Conservation (phyloP, 2,797 vertebrate genomes). For the Harpagifer antarcticus region DNA sequence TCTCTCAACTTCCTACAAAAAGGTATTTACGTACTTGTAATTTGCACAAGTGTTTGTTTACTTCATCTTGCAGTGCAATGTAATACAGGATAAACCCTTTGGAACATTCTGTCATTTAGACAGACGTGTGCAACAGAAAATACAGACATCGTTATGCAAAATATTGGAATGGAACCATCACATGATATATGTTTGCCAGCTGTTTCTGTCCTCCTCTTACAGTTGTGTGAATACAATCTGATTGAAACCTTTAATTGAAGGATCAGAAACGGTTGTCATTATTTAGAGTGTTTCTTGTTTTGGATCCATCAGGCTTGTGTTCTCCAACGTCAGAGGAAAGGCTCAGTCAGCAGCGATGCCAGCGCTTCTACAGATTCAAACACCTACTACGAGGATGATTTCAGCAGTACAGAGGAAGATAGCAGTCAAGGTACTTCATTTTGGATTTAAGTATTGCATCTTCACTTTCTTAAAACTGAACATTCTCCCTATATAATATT, state of each 20-base stretch:
- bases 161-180: no score
- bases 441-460: constrained; percentile 6
- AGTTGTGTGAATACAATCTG: no score
- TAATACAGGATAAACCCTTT: no score
- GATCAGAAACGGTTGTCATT: neutral
- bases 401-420: constrained; percentile 99
- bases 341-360: constrained; percentile 97
- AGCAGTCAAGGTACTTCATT: constrained; percentile 94
- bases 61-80: no score
- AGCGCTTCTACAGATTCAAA: constrained; percentile 99
- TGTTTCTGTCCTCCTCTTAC: no score
- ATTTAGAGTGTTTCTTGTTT: constrained; percentile 1
- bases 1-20: constrained; percentile 97
- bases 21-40: constrained; percentile 81
- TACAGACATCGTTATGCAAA: no score
- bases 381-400: constrained; percentile 99
- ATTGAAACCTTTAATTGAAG: neutral
- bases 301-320: constrained; percentile 90
- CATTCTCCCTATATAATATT: constrained; percentile 6
- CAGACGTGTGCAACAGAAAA: no score
- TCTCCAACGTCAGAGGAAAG: constrained; percentile 97
- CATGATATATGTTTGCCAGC: no score
- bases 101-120: no score
- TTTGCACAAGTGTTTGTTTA: neutral
- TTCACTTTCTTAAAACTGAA: constrained; percentile 1